Base-by-base conservation (phyloP, 1,140 invertebrate genomes). In the Proctacanthus coquilletti region DNA sequence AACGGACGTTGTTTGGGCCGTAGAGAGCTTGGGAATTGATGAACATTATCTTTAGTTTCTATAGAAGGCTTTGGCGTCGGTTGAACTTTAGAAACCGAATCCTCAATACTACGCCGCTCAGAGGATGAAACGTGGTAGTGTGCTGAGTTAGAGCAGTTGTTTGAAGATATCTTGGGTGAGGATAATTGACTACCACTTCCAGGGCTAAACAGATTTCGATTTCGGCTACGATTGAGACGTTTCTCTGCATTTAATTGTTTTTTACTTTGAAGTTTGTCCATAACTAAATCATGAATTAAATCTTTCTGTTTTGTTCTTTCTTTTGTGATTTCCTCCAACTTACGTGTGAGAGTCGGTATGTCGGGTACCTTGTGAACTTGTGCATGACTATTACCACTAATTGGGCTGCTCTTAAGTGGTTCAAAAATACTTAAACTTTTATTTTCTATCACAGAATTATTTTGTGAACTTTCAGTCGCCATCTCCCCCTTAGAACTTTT, bases 251-350 rank as follows among this genome's bases (percentile, higher is more conserved):
- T 70, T 4, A 67, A 68, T 44, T 75, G 75, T 42, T 75, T 77
- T 43, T 76, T 72, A 10, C 73, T 70, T 43, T 74, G 69, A 32
- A 83, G 65, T 51, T 80, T 80, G 36, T 79, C 78, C 72, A 84
- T 78, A 18, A 85, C 70, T 52, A 85, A 64, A 53, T 83, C 77
- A 47, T 82, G 76, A 41, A 80, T 75, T 3, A 80, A 53, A 53
- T 72, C 72, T 48, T 77, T 77, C 48, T 80, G 74, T 53, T 77
- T 75, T 4, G 65, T 68, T 31, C 77, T 65, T 49, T 80, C 73
- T 49, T 70, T 69, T 6, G 68, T 71, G 9, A 78, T 65, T 57
- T 77, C 74, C 49, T 77, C 71, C 23, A 80, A 56, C 50, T 50
- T 55, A 40, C 52, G 52, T 36, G 44, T 43, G 13, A 51, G 29